Evolutionary conservation across 1,140 invertebrate species (phyloP), one percentile per base, ranked within the genome.

Genomic region (Euwallacea fornicatus): DNA sequence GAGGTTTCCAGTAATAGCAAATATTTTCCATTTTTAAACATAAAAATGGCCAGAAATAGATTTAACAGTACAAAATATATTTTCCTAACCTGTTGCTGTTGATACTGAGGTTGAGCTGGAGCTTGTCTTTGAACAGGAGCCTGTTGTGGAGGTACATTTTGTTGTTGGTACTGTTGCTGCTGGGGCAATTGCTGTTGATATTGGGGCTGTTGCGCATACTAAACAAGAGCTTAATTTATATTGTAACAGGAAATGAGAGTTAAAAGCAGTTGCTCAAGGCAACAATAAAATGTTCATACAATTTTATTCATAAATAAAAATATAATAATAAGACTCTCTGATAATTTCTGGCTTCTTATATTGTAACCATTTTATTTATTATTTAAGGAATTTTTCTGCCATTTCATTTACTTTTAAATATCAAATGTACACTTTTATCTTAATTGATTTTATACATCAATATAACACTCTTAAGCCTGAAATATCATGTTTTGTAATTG

Each of bases 31-130:
- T 33, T 33, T 33, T 50, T 50, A 2, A 50, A 50, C 10, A 50
- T 50, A 10, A 13, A 50, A 50, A 50, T 11, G 10, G 13, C 47
- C 10, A 50, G 6, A 11, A 50, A 50, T 50, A 50, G 47, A 11
- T 50, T 11, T 2, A 50, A 50, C 47, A 33, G 21, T 33, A 33
- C 21, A 33, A 33, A 33, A 50, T 50, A 11, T 13, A 6, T 2
- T 50, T 2, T 50, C 47, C 10, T 33, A 33, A 33, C 21, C 21
- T 33, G 21, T 33, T 58, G 78, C 44, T 81, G 79, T 58, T 76
- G 72, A 69, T 73, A 77, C 60, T 79, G 80, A 58, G 79, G 80
- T 44, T 80, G 81, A 21, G 76, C 72, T 59, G 76, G 65, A 13
- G 50, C 53, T 55, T 67, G 55, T 33, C 58, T 42, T 13, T 67